Evolutionary conservation across 1,140 invertebrate genomes (phyloP).

Genomic region (Caenorhabditis inopinata): DNA sequence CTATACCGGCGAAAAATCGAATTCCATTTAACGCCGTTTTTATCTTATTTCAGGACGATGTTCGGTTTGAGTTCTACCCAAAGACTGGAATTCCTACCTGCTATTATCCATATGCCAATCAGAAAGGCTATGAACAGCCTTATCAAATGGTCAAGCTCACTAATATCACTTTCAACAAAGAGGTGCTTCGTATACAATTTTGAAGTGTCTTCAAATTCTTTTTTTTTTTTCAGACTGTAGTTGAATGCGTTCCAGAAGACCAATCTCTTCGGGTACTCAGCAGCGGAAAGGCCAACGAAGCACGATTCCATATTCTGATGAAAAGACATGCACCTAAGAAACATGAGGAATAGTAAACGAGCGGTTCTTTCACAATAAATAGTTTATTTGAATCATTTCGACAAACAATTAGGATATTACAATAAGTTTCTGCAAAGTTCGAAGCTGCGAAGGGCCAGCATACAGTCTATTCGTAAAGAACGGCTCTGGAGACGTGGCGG

Average conservation of each 20-base stretch:
- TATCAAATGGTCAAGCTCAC: constrained; percentile 7
- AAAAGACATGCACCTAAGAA: neutral
- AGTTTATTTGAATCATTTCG: neutral
- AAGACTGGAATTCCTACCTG: neutral
- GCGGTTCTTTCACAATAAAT: neutral
- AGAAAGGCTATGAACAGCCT: neutral
- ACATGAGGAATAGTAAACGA: neutral
- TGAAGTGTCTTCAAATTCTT: too few species aligned
- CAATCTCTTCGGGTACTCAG: neutral
- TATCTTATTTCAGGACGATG: constrained; percentile 16
- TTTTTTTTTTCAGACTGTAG: neutral
- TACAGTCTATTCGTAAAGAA: neutral
- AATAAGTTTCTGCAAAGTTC: constrained; percentile 15
- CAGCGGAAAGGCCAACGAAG: neutral
- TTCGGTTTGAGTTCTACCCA: neutral
- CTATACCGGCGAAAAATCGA: too few species aligned
- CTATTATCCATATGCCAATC: neutral
- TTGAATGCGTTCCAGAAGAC: neutral
- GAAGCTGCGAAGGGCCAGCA: constrained; percentile 12
- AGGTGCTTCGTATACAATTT: neutral
- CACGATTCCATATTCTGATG: constrained; percentile 7
- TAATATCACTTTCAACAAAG: neutral
- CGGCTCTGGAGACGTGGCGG: constrained; percentile 5
- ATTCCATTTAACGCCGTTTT: too few species aligned
- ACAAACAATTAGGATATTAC: neutral